Base-by-base conservation (phyloP, 2,113 vertebrate genomes). In the Xiphophorus maculatus region DNA sequence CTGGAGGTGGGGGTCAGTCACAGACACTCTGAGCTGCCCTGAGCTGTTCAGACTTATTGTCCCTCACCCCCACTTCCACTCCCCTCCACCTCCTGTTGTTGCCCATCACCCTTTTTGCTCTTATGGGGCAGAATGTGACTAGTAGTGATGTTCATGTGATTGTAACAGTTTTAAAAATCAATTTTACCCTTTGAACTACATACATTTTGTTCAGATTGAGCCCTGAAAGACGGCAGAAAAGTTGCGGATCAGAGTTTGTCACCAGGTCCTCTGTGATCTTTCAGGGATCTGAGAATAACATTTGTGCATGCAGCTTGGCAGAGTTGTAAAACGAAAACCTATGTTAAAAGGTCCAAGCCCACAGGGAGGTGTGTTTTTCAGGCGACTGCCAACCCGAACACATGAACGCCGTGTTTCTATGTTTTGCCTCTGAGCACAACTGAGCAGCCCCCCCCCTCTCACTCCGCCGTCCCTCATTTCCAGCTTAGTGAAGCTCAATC, bases 1-100 rank as follows among this genome's bases (percentile, higher is more conserved):
- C 48, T 70, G 51, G 42, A 48, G 48, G 42, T 77, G 61, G 73
- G 73, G 75, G 87, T 76, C 75, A 27, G 76, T 84, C 83, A 78
- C 85, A 90, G 89, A 93, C 89, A 87, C 89, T 86, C 75, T 89
- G 90, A 92, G 87, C 87, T 89, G 82, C 83, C 80, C 84, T 89
- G 89, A 91, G 83, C 91, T 91, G 81, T 77, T 86, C 79, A 88
- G 90, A 86, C 85, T 84, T 79, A 82, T 90, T 92, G 90, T 93
- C 87, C 87, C 51, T 74, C 76, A 83, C 58, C 76, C 82, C 67
- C 71, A 25, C 51, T 2, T 2, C 35, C 10, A 10, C 15, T 10
- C 79, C 75, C 74, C 84, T 88, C 32, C 35, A 37, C 35, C 35
- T 37, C 35, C 88, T 42, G 40, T 86, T 73, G 83, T 91, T 88